Evolutionary conservation across 2,113 vertebrate species (phyloP).

Genomic region (Hepsetus odoe): DNA sequence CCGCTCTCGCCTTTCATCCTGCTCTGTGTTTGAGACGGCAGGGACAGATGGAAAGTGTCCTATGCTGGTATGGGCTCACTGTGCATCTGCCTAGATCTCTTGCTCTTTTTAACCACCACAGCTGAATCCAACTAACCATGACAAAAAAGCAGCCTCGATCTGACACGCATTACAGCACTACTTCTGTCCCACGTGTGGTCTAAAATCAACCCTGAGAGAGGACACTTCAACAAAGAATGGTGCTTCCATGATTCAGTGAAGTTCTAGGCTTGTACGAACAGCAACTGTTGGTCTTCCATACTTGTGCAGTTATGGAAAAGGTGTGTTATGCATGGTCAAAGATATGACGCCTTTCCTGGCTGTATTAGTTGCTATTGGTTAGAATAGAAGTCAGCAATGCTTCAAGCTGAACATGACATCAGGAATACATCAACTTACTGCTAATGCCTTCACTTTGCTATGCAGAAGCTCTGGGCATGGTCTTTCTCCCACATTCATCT

Average conservation of each 20-base stretch:
- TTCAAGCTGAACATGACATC: conserved; percentile 16
- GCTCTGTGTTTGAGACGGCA: conserved; percentile 6
- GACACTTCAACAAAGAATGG: conserved; percentile 33
- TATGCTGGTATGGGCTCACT: conserved; percentile 46
- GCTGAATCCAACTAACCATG: conserved; percentile 28
- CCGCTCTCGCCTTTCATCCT: conserved; percentile 34
- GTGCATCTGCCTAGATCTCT: conserved; percentile 34
- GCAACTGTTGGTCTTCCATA: background rate
- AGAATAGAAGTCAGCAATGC: background rate
- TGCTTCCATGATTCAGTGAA: background rate
- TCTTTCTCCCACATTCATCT: background rate
- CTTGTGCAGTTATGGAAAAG: background rate
- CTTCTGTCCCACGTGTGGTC: conserved; percentile 32
- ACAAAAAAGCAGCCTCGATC: conserved; percentile 26
- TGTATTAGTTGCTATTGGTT: background rate
- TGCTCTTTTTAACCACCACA: conserved; percentile 26
- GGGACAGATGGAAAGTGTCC: conserved; percentile 6
- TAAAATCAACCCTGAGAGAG: conserved; percentile 25
- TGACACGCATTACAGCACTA: background rate
- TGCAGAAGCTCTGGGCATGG: background rate
- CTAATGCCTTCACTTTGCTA: background rate
- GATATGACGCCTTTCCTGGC: background rate
- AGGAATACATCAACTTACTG: background rate
- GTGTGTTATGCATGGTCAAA: background rate
- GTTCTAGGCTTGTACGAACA: background rate